Conservation (phyloP, 2,797 vertebrate species). For the Megalops cyprinoides region DNA sequence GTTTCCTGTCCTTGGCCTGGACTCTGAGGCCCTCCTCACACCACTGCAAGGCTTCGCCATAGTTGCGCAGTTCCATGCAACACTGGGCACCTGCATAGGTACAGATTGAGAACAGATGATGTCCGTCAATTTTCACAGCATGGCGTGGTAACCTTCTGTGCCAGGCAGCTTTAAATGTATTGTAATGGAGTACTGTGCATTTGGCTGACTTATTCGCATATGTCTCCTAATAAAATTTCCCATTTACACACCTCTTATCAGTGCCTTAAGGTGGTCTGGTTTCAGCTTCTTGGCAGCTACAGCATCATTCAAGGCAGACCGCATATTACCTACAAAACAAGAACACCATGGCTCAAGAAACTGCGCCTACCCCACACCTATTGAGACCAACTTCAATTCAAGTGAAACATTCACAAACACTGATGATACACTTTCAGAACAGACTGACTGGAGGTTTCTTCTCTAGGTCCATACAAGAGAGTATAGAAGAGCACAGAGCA, state of each 20-base stretch:
- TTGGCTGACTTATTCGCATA: not conserved
- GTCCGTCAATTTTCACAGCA: not conserved
- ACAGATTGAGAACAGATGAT: not conserved
- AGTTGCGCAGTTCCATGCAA: slow-evolving; percentile 82
- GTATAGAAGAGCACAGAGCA: not conserved
- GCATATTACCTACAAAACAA: slow-evolving; percentile 84
- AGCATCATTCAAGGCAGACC: slow-evolving; percentile 87
- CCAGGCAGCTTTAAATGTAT: not conserved
- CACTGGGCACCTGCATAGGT: slow-evolving; percentile 83
- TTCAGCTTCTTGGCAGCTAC: slow-evolving; percentile 84
- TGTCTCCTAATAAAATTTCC: not conserved
- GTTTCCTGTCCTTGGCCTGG: slow-evolving; percentile 83
- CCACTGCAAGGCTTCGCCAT: slow-evolving; percentile 83
- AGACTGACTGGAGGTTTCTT: too few species aligned
- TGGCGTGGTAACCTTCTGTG: not conserved
- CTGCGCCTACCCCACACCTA: not conserved
- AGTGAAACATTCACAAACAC: not conserved
- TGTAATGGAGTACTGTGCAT: not conserved
- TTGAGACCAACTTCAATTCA: not conserved
- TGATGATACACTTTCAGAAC: not conserved
- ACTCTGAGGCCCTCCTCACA: slow-evolving; percentile 86
- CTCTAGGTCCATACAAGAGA: not conserved
- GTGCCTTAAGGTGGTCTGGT: slow-evolving; percentile 89
- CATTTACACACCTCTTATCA: slow-evolving; percentile 80
- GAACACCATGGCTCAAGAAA: slow-evolving; percentile 17